Percentiles rank a stretch among this genome's conserved stretches.
Conservation (phyloP, 2,888 invertebrate species). For the Pristionchus mayeri region DNA sequence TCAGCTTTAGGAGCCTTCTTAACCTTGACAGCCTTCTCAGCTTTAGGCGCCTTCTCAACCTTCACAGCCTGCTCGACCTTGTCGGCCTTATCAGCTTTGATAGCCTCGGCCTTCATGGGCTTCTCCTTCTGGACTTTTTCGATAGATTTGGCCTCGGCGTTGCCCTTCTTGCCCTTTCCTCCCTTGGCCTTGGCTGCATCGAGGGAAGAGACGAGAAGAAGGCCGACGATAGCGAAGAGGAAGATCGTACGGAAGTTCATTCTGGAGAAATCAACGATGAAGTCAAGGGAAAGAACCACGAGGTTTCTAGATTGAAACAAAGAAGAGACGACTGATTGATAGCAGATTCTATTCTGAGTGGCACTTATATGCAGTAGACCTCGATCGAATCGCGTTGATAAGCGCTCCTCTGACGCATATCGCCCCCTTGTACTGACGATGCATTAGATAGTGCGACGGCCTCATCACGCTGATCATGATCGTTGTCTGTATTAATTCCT, state of each 20-base stretch:
- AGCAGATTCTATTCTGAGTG: not conserved
- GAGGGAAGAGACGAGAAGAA: conserved; percentile 58
- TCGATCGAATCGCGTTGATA: conserved; percentile 27
- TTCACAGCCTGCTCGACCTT: conserved; percentile 39
- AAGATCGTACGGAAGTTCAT: conserved; percentile 56
- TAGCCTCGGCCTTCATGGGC: conserved; percentile 26
- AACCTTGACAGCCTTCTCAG: not conserved
- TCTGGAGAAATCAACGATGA: conserved; percentile 47
- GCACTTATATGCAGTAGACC: conserved; percentile 15
- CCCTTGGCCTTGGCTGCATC: conserved; percentile 60
- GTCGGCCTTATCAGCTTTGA: conserved; percentile 48
- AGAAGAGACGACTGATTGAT: not conserved
- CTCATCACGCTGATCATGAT: not conserved
- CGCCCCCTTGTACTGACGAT: conserved; percentile 23
- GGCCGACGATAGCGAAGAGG: conserved; percentile 57
- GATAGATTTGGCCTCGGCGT: not conserved
- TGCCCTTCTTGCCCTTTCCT: conserved; percentile 55
- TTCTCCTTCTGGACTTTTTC: conserved; percentile 36
- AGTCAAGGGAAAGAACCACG: not conserved
- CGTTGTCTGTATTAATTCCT: not conserved
- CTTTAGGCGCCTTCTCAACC: conserved; percentile 13
- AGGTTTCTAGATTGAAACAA: not conserved
- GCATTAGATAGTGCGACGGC: conserved; percentile 16
- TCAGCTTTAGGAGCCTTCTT: conserved; percentile 45
- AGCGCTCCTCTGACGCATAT: not conserved